phyloP scores from a whole-genome alignment of 2,888 invertebrate genomes.

The Monochamus alternatus region DNA sequence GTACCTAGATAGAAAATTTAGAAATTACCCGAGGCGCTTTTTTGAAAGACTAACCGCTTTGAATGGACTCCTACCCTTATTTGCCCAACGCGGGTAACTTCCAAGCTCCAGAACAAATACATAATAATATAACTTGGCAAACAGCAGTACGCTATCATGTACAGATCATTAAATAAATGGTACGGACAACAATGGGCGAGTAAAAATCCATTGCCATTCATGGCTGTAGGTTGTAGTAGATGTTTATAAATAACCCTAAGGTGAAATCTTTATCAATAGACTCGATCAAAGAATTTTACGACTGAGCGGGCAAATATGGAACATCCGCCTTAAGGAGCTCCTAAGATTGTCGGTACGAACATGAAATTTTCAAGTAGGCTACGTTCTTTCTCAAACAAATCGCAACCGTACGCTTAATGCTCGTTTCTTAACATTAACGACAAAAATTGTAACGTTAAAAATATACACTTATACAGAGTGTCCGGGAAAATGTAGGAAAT shows the following conservation, averaged over 20 bases:
- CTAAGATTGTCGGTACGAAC: conserved; percentile 46
- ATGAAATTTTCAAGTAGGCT: conserved; percentile 54
- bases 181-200: conserved; percentile 24
- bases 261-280: conserved; percentile 56
- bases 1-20: background rate
- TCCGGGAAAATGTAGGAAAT: too few relatives aligned
- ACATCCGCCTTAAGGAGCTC: conserved; percentile 62
- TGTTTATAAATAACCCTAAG: conserved; percentile 60
- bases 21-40: background rate
- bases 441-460: too few relatives aligned
- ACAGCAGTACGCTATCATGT: conserved; percentile 28
- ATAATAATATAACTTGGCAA: conserved; percentile 23
- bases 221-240: conserved; percentile 45
- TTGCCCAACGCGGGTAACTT: conserved; percentile 2
- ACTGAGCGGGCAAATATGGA: conserved; percentile 56
- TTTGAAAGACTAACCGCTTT: background rate
- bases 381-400: background rate
- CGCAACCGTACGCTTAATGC: background rate
- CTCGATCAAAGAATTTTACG: conserved; percentile 57
- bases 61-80: background rate
- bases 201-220: conserved; percentile 48
- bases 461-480: too few relatives aligned
- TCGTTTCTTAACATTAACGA: too few relatives aligned
- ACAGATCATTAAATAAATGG: conserved; percentile 30
- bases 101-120: conserved; percentile 23